Conservation (phyloP, 2,113 vertebrate genomes). For the Agelaius phoeniceus region DNA sequence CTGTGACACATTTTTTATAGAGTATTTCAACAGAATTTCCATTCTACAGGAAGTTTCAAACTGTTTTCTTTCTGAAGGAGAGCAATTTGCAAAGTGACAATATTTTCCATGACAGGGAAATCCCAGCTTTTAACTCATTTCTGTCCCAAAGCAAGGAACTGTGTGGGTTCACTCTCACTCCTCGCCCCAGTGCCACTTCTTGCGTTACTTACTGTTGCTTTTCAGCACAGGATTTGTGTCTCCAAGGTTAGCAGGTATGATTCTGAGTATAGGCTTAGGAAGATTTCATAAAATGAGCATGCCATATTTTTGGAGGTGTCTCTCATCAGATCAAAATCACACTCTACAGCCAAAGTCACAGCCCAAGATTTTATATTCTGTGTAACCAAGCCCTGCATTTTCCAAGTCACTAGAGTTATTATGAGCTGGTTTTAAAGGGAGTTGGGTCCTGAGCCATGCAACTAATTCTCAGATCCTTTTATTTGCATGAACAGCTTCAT, state of each 20-base stretch:
- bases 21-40: slow-evolving; percentile 52
- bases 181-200: not conserved
- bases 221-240: not conserved
- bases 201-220: not conserved
- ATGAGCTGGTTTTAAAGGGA: not conserved
- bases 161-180: not conserved
- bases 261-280: not conserved
- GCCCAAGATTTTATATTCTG: not conserved
- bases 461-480: slow-evolving; percentile 29
- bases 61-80: slow-evolving; percentile 6
- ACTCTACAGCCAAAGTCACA: not conserved
- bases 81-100: not conserved
- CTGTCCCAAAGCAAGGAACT: not conserved
- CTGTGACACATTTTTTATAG: slow-evolving; percentile 25
- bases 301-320: not conserved
- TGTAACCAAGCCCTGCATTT: not conserved
- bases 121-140: slow-evolving; percentile 39
- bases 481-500: slow-evolving; percentile 47
- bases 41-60: slow-evolving; percentile 14
- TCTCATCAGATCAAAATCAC: not conserved
- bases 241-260: not conserved
- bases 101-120: slow-evolving; percentile 39
- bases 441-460: not conserved
- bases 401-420: not conserved
- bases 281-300: not conserved